Base-by-base conservation (phyloP, 2,113 vertebrate species). In the Anarhynchus alexandrinus region DNA sequence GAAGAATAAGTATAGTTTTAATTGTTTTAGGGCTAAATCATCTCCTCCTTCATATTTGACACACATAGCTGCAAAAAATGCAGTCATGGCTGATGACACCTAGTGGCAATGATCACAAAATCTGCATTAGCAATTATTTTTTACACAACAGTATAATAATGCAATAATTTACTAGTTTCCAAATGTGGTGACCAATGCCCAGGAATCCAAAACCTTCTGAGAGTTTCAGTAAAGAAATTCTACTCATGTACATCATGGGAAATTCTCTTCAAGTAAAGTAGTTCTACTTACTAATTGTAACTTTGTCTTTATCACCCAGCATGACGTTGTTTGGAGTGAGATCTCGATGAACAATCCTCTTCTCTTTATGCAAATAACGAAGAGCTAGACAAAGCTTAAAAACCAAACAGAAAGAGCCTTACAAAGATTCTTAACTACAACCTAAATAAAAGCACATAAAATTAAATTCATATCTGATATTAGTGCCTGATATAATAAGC, bases 341-440 rank as follows among this genome's bases (percentile, higher is more conserved):
- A 82, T 99, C 99, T 81, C 98, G 91, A 88, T 99, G 99, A 70
- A 99, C 97, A 64, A 99, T 99, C 73, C 98, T 98, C 93, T 99
- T 99, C 94, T 99, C 99, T 91, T 99, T 99, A 97, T 99, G 99
- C 59, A 99, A 98, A 96, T 99, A 99, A 66, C 97, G 93, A 93
- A 99, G 96, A 25, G 99, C 98, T 92, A 99, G 96, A 95, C 99
- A 99, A 80, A 99, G 98, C 98, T 99, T 97, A 30, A 95, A 93
- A 96, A 95, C 18, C 20, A 96, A 97, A 91, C 2, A 88, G 47
- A 92, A 76, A 80, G 30, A 69, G 54, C 34, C 36, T 86, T 57
- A 73, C n/a, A 71, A 71, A 93, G 47, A n/a, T 77, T 57, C 29
- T 73, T 86, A 94, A 73, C 22, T 61, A 22, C 61, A 92, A 30